Conservation (phyloP, 2,797 vertebrate species). For the Phoebastria nigripes region DNA sequence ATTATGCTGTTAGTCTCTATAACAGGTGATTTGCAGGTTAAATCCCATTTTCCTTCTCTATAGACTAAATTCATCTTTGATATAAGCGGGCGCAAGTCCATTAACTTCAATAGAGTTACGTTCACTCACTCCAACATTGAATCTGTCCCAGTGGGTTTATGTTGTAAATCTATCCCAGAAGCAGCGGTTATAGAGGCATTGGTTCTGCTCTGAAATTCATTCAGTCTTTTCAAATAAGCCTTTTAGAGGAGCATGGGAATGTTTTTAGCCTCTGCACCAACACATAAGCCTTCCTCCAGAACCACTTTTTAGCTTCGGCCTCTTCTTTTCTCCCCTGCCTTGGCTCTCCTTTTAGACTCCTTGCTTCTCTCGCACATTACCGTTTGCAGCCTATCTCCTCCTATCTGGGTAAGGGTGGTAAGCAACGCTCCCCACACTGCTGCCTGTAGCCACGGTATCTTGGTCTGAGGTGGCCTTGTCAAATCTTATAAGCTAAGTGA, state of each 20-base stretch:
- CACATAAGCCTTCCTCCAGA: background rate
- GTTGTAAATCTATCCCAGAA: constrained; percentile 58
- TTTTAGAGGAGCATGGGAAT: background rate
- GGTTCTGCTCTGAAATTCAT: constrained; percentile 48
- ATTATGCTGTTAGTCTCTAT: constrained; percentile 10
- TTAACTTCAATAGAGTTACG: constrained; percentile 45
- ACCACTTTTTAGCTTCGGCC: background rate
- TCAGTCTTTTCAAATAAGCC: background rate
- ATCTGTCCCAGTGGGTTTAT: constrained; percentile 48
- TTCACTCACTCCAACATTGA: constrained; percentile 33
- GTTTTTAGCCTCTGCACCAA: background rate
- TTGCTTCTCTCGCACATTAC: rapidly evolving
- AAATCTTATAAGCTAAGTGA: background rate
- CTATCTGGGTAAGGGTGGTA: background rate
- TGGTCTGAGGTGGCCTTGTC: background rate
- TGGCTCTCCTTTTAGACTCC: background rate
- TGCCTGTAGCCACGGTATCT: background rate
- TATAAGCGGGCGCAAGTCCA: constrained; percentile 32
- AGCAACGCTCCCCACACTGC: background rate
- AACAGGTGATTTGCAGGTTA: constrained; percentile 56
- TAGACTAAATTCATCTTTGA: constrained; percentile 49
- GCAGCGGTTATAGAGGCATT: constrained; percentile 4
- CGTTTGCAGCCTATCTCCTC: background rate
- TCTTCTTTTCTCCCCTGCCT: background rate
- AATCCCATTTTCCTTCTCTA: constrained; percentile 45